Evolutionary conservation across 2,113 vertebrate genomes (phyloP).

Genomic region (Dipodomys merriami): DNA sequence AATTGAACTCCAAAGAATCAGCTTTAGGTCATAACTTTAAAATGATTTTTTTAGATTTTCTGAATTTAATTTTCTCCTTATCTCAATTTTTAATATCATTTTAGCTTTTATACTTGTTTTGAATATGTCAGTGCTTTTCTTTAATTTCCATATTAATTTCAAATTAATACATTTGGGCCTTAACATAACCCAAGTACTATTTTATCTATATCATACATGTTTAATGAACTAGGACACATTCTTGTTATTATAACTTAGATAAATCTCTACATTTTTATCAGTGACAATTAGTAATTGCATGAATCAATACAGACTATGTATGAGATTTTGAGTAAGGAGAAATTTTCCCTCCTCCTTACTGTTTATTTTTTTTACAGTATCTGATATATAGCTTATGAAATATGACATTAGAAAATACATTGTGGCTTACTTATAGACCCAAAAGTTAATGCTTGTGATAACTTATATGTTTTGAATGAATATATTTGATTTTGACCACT

Average conservation of each 20-base stretch:
- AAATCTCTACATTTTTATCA: not conserved
- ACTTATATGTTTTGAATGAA: not conserved
- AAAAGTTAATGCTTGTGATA: not conserved
- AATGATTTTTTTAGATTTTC: not conserved
- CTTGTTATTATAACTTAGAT: not conserved
- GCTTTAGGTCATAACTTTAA: not conserved
- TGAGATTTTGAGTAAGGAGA: not conserved
- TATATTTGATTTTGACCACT: not conserved
- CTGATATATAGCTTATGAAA: not conserved
- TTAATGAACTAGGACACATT: not conserved
- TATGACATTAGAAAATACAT: not conserved
- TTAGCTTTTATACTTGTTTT: not conserved
- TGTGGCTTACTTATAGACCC: not conserved
- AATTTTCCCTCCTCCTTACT: not conserved
- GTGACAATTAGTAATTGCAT: not conserved
- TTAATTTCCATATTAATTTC: not conserved
- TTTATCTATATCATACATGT: not conserved
- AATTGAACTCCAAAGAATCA: not conserved
- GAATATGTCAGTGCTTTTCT: not conserved
- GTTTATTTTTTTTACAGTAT: not conserved
- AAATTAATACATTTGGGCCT: not conserved
- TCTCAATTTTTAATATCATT: not conserved
- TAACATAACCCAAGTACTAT: not conserved
- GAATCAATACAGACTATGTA: not conserved
- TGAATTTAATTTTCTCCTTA: not conserved